These are phyloP conservation scores for Lysiphlebus fabarum DNA, from an alignment of 1,140 invertebrate species.

Conservation along the genomic window DNA sequence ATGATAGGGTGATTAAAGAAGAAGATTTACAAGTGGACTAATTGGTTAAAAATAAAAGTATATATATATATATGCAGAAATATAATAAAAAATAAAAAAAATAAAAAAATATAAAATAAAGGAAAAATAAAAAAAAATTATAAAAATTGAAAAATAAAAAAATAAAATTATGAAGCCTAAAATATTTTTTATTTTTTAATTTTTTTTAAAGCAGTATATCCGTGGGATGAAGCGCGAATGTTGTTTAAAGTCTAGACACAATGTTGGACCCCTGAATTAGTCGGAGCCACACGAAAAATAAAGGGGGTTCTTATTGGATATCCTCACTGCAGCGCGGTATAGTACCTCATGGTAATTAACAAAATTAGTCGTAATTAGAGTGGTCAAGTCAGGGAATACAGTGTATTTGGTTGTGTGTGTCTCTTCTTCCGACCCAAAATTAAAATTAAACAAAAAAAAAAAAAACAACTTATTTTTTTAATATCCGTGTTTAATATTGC, in stretches of 20 bases:
- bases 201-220: slow-evolving; percentile 7
- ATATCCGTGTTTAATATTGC: too few relatives aligned
- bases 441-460: too few relatives aligned
- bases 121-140: too few relatives aligned
- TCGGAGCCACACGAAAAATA: slow-evolving; percentile 34
- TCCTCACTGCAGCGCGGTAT: background rate
- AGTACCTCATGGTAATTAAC: slow-evolving; percentile 46
- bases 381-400: slow-evolving; percentile 20
- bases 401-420: background rate
- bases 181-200: slow-evolving; percentile 9
- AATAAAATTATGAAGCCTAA: background rate
- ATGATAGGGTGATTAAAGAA: too few relatives aligned
- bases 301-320: slow-evolving; percentile 29
- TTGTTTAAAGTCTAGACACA: slow-evolving; percentile 55
- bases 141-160: too few relatives aligned
- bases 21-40: too few relatives aligned
- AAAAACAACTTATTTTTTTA: too few relatives aligned
- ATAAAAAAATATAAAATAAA: too few relatives aligned
- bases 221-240: slow-evolving; percentile 41
- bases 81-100: background rate
- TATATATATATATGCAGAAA: background rate
- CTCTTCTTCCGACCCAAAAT: slow-evolving; percentile 1
- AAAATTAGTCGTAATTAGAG: slow-evolving; percentile 53
- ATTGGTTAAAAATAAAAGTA: background rate
- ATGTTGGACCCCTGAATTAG: slow-evolving; percentile 52